Base-by-base conservation (phyloP, 2,113 vertebrate species). In the Marcusenius ussheri region DNA sequence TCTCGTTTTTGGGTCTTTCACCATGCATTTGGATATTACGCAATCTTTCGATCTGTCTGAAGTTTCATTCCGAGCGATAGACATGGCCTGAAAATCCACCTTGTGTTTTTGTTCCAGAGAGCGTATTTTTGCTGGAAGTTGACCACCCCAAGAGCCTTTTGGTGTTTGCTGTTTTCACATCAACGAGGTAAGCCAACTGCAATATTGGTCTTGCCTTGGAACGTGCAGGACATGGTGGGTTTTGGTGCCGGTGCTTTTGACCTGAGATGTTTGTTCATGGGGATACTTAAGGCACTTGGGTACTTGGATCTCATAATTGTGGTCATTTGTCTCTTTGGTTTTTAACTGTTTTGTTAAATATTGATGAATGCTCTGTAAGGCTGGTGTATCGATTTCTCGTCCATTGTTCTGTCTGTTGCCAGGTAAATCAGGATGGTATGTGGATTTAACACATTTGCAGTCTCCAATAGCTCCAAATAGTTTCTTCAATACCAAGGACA, bases 91-190 rank as follows among this genome's bases (percentile, higher is more conserved):
- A 88, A 21, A 90, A 8, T 83, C 31, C 35, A 24, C 66, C 83
- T 88, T 88, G 51, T 31, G 91, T 93, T 94, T 92, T 42, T 46
- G 74, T 95, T 95, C 51, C 95, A 99, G 98, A 99, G 95, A 99
- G 97, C 92, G 96, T 99, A 47, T 99, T 99, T 97, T 95, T 99
- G 88, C 94, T 99, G 93, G 98, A 99, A 95, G 97, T 95, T 0
- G 98, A 99, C 91, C 97, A 98, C 83, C 98, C 98, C 49, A 97
- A 98, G 92, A 97, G 96, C 88, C 97, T 97, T 0, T 93, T 98
- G 51, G 95, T 99, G 45, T 99, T 98, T 92, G 98, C 98, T 90
- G 96, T 99, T 95, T 99, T 99, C 95, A 98, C 97, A 51, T 98
- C 98, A 77, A 99, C 98, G 83, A 99, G 98, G 98, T 99, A 96